Evolutionary conservation across 2,888 invertebrate species (phyloP).

Genomic region (Tryphoninae sp.): DNA sequence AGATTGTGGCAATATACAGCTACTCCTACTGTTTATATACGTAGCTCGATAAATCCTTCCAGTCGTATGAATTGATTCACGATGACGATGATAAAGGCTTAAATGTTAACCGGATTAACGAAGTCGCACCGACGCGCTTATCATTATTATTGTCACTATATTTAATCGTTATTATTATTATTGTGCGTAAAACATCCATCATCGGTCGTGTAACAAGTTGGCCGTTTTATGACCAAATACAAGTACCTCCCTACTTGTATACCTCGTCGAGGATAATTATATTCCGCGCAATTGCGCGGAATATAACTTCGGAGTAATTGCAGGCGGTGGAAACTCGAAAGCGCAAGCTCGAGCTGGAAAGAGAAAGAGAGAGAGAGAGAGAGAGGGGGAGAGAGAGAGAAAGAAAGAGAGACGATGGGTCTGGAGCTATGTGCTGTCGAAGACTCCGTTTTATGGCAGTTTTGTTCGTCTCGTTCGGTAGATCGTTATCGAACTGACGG

Average conservation of each 20-base stretch:
- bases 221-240: conserved; percentile 37
- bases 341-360: conserved; percentile 5
- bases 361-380: conserved; percentile 11
- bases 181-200: not conserved
- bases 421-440: not conserved
- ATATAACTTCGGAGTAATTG: conserved; percentile 55
- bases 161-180: not conserved
- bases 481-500: conserved; percentile 59
- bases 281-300: conserved; percentile 46
- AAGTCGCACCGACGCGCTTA: not conserved
- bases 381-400: conserved; percentile 13
- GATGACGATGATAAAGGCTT: conserved; percentile 46
- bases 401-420: conserved; percentile 12
- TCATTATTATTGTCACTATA: conserved; percentile 21
- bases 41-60: conserved; percentile 55
- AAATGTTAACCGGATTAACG: conserved; percentile 52
- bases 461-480: conserved; percentile 51
- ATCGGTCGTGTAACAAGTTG: conserved; percentile 30
- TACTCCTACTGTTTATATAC: conserved; percentile 41
- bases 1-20: conserved; percentile 53
- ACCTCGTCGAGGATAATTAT: conserved; percentile 45
- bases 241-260: conserved; percentile 44
- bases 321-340: conserved; percentile 10
- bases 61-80: conserved; percentile 46
- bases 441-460: conserved; percentile 54